phyloP scores from a whole-genome alignment of 2,888 invertebrate species.

The Dryadula phaetusa region DNA sequence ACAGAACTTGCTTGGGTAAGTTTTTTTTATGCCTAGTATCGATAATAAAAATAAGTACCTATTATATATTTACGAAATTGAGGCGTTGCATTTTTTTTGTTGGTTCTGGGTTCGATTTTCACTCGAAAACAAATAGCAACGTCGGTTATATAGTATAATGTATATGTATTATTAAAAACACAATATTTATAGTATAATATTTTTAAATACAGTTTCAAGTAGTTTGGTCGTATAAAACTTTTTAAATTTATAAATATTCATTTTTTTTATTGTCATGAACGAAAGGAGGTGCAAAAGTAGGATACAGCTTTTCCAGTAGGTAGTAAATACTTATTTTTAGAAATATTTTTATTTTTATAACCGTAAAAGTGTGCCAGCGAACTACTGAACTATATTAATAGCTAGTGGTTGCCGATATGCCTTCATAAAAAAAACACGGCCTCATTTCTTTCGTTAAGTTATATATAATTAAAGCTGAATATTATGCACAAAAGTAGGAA shows the following conservation, averaged over 20 bases:
- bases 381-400: not conserved
- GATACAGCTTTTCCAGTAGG: not conserved
- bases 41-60: too few species aligned
- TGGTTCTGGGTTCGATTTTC: too few species aligned
- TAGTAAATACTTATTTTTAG: constrained; percentile 2
- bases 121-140: too few species aligned
- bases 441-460: constrained; percentile 1
- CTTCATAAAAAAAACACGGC: constrained; percentile 11
- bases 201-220: too few species aligned
- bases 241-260: too few species aligned
- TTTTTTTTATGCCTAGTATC: too few species aligned
- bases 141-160: too few species aligned
- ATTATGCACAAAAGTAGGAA: not conserved
- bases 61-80: too few species aligned
- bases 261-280: not conserved
- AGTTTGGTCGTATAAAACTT: too few species aligned
- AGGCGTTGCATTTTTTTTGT: too few species aligned
- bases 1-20: constrained; percentile 87
- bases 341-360: constrained; percentile 1
- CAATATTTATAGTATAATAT: too few species aligned
- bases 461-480: constrained; percentile 6
- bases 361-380: not conserved
- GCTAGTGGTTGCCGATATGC: constrained; percentile 1
- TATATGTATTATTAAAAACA: too few species aligned
- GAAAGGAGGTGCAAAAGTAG: not conserved